These are phyloP conservation scores for Apamea monoglypha DNA, from an alignment of 2,888 invertebrate genomes.

Conservation along the genomic window DNA sequence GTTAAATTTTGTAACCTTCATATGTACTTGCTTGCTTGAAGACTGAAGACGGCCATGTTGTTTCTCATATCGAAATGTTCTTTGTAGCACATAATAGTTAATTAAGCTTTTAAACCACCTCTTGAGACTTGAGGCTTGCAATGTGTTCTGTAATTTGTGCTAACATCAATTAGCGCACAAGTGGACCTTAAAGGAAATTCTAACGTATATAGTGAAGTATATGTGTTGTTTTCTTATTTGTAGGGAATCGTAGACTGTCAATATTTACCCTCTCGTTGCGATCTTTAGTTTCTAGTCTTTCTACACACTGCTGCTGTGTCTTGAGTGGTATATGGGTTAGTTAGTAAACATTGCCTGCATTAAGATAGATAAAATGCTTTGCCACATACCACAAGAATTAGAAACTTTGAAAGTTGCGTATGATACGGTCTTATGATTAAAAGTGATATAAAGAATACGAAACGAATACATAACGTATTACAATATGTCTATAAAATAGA, in stretches of 20 bases:
- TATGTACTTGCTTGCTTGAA: neutral
- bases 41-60: neutral
- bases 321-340: slow-evolving; percentile 9
- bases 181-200: slow-evolving; percentile 3
- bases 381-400: neutral
- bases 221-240: slow-evolving; percentile 17
- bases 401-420: neutral
- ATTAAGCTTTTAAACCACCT: neutral
- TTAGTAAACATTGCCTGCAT: slow-evolving; percentile 5
- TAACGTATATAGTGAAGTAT: neutral
- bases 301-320: slow-evolving; percentile 2
- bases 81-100: neutral
- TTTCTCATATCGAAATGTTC: neutral
- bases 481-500: neutral
- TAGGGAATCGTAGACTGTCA: slow-evolving; percentile 21
- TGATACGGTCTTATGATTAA: neutral
- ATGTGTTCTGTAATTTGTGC: slow-evolving; percentile 10
- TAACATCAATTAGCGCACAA: slow-evolving; percentile 13
- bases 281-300: slow-evolving; percentile 35
- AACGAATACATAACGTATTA: neutral
- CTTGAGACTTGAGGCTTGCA: slow-evolving; percentile 2
- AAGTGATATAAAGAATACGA: neutral
- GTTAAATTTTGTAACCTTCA: neutral
- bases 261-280: slow-evolving; percentile 31
- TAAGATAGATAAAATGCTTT: slow-evolving; percentile 7